Conservation (phyloP, 2,113 vertebrate genomes). For the Chroicocephalus ridibundus region DNA sequence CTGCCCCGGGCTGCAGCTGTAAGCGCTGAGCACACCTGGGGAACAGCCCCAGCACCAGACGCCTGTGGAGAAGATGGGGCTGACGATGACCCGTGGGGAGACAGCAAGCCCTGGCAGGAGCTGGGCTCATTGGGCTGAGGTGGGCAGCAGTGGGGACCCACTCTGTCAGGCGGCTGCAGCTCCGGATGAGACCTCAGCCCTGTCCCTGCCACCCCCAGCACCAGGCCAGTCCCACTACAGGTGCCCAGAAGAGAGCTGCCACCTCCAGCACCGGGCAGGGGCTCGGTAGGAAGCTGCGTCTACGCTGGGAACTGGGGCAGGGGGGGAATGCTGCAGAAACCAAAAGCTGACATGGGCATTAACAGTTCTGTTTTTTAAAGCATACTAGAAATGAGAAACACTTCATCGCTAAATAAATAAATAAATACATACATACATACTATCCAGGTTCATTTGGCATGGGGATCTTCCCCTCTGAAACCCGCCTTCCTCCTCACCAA, state of each 20-base stretch:
- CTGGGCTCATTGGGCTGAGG: neutral
- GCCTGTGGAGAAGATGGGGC: neutral
- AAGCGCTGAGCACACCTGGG: neutral
- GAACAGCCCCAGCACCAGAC: neutral
- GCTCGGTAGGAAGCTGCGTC: neutral
- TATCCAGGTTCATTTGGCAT: neutral
- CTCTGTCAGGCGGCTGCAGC: neutral
- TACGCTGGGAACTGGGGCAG: rapidly evolving
- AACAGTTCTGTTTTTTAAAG: neutral
- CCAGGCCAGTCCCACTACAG: too few relatives aligned
- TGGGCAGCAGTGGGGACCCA: too few relatives aligned
- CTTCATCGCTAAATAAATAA: too few relatives aligned
- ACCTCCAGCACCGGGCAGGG: neutral
- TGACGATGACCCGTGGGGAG: too few relatives aligned
- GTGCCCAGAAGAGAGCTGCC: neutral
- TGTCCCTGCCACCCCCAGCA: neutral
- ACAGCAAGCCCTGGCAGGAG: neutral
- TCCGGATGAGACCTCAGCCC: neutral
- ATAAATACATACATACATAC: neutral
- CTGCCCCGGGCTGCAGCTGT: neutral
- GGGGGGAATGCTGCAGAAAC: neutral
- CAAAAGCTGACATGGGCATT: neutral
- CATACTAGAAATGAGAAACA: neutral
- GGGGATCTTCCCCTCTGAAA: neutral
- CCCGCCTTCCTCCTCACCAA: neutral